phyloP scores from a whole-genome alignment of 2,113 vertebrate genomes.

The Pterocles burchelli region DNA sequence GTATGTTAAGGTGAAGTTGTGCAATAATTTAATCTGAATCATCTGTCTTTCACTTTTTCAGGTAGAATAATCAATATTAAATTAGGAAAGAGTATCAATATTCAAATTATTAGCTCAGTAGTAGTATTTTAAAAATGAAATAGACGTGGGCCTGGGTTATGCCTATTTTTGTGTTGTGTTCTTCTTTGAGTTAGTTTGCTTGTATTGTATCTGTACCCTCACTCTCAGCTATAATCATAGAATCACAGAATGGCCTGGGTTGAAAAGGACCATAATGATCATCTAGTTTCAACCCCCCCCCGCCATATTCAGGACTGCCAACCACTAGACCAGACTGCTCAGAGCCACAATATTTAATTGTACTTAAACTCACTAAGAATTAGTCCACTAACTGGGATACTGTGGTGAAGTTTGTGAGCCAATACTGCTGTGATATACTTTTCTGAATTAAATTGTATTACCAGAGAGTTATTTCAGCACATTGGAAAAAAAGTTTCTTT shows the following conservation, averaged over 20 bases:
- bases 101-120: neutral
- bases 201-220: rapidly evolving
- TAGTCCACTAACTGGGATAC: neutral
- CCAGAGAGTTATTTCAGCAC: neutral
- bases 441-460: neutral
- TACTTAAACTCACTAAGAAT: neutral
- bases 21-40: neutral
- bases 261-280: too few relatives aligned
- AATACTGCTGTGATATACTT: neutral
- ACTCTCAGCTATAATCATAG: neutral
- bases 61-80: neutral
- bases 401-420: neutral
- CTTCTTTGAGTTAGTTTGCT: neutral
- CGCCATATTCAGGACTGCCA: too few relatives aligned
- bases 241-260: too few relatives aligned
- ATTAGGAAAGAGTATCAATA: neutral
- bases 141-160: neutral
- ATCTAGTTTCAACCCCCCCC: too few relatives aligned
- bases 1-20: neutral
- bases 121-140: neutral
- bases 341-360: neutral
- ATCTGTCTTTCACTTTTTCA: neutral
- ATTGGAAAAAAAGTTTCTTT: neutral
- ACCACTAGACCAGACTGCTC: too few relatives aligned
- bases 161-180: neutral